Evolutionary conservation across 2,113 vertebrate genomes (phyloP).

Genomic region (Clupea harengus): DNA sequence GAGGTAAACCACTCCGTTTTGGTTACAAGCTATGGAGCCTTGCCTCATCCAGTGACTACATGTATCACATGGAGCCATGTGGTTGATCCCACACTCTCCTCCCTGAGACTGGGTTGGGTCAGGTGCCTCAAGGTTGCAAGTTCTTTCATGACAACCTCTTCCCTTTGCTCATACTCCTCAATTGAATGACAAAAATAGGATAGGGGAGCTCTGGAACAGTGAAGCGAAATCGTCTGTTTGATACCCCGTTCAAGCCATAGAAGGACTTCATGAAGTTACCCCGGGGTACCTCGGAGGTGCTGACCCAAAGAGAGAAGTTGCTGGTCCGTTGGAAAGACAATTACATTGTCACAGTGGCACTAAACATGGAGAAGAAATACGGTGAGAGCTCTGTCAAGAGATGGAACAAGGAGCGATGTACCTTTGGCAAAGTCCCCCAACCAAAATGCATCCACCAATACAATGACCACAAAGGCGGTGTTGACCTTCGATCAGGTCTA

Average conservation of each 20-base stretch:
- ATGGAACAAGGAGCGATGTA: background rate
- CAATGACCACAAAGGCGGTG: background rate
- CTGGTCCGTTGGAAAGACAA: conserved; percentile 20
- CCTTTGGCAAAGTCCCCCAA: background rate
- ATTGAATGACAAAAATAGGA: background rate
- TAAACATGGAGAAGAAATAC: conserved; percentile 24
- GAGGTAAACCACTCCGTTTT: conserved; percentile 42
- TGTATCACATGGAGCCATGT: conserved; percentile 40
- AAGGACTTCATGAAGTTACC: conserved; percentile 8
- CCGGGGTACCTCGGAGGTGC: conserved; percentile 13
- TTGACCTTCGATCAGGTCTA: too few relatives aligned
- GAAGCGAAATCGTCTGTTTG: background rate
- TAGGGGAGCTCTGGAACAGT: background rate
- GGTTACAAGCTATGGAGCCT: conserved; percentile 43
- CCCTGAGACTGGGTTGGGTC: conserved; percentile 36
- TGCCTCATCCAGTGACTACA: conserved; percentile 36
- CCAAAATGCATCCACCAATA: background rate
- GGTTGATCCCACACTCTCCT: conserved; percentile 35
- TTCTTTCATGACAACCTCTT: background rate
- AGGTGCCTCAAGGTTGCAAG: conserved; percentile 20
- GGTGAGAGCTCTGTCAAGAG: background rate
- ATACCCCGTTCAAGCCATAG: background rate
- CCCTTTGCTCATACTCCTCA: background rate
- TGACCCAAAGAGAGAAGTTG: conserved; percentile 18
- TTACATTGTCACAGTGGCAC: conserved; percentile 23